Evolutionary conservation across 2,797 vertebrate genomes (phyloP), one percentile per base, ranked within the genome.

Genomic region (Chromis chromis): DNA sequence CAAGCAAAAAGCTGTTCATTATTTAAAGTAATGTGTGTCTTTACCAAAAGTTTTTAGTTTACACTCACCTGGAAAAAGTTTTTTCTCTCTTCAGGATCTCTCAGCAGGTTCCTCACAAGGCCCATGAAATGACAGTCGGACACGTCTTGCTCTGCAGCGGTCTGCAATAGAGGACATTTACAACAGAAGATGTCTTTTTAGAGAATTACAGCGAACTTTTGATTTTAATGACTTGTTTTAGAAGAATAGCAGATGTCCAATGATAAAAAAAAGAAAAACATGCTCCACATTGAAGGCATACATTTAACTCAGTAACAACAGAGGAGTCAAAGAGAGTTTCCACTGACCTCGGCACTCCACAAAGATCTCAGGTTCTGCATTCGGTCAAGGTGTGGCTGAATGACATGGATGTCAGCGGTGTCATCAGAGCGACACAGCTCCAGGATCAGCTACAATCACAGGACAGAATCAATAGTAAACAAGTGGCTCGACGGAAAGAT

Each of bases 111-210:
- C 53, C 91, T 85, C 48, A 95, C 90, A 4, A 94, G 93, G 25
- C 89, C 83, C 74, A 93, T 86, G 67, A 96, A 96, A 53, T 92
- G 94, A 33, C 94, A 92, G 48, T 88, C 90, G 0, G 94, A 90
- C 9, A 71, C 81, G 0, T 68, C 86, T 58, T 92, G 85, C 60
- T 93, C 91, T 55, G 50, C 69, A 63, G 90, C 89, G 11, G 65
- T 52, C 89, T 90, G 65, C 14, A 81, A 78, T 6, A 57, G 27
- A 60, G 33, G 1, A 66, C 3, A 12, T 48, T 50, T 11, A 11
- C 70, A 67, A 22, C 36, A 24, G 10, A 36, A 62, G 16, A 46
- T 6, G 4, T 36, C 46, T 3, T n/a, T 3, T 48, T 48, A 44
- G 5, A 17, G 16, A 42, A 42, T 42, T 42, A 42, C 16, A 17